Conservation (phyloP, 2,797 vertebrate genomes). For the Anomalospiza imberbis region DNA sequence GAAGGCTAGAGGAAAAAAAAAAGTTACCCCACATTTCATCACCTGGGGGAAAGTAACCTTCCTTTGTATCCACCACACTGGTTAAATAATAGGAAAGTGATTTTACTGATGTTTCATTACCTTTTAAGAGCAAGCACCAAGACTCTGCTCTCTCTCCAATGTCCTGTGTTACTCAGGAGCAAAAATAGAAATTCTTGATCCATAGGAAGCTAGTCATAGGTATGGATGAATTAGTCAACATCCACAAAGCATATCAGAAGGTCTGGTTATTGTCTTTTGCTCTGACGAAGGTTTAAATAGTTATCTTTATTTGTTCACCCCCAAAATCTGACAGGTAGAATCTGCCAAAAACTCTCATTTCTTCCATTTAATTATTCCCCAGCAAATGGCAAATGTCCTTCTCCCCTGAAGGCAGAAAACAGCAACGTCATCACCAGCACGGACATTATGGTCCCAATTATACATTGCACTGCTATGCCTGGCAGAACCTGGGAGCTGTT, state of each 20-base stretch:
- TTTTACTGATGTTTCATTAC: not conserved
- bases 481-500: not conserved
- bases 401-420: not conserved
- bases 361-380: not conserved
- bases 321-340: not conserved
- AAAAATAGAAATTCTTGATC: not conserved
- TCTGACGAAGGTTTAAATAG: not conserved
- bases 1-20: not conserved
- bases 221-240: not conserved
- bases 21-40: not conserved
- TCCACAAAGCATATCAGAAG: not conserved
- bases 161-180: not conserved
- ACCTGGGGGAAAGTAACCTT: not conserved
- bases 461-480: not conserved
- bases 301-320: not conserved
- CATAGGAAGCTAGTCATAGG: not conserved
- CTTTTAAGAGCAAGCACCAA: not conserved
- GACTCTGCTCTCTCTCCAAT: not conserved
- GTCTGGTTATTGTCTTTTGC: not conserved
- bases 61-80: not conserved
- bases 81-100: not conserved
- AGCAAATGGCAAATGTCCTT: not conserved
- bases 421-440: not conserved
- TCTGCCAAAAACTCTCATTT: not conserved
- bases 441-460: constrained; percentile 2